Conservation (phyloP, 2,113 vertebrate species). For the Polyodon spathula region DNA sequence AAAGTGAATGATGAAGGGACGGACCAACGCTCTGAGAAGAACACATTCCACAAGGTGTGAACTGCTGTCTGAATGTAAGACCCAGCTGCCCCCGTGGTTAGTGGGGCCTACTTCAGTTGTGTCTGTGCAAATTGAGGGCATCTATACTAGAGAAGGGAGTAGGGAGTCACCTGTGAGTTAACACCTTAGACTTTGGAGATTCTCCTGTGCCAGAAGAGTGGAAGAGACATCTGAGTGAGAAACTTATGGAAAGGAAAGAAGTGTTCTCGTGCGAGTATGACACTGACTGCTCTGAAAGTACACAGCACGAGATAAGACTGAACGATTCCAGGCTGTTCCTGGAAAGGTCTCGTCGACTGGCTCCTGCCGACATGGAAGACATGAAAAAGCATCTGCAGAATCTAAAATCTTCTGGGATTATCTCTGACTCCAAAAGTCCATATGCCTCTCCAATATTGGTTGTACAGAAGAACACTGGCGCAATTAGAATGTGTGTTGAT, state of each 20-base stretch:
- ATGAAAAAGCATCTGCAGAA: slow-evolving; percentile 8
- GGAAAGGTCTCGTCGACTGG: slow-evolving; percentile 6
- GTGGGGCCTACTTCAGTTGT: slow-evolving; percentile 18
- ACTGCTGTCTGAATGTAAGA: background rate
- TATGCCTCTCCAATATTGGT: background rate
- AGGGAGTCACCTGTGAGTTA: too few species aligned
- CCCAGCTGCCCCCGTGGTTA: slow-evolving; percentile 10
- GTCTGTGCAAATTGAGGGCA: slow-evolving; percentile 15
- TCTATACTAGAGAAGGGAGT: too few species aligned
- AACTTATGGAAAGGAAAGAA: too few species aligned
- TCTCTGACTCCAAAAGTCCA: slow-evolving; percentile 1
- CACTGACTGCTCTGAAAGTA: too few species aligned
- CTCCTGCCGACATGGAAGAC: slow-evolving; percentile 12
- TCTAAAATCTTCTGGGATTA: background rate
- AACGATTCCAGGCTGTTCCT: slow-evolving; percentile 12
- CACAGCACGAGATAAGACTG: slow-evolving; percentile 15
- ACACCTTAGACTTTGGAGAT: background rate
- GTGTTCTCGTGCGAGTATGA: too few species aligned
- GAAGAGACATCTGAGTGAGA: background rate
- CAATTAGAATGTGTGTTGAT: slow-evolving; percentile 13
- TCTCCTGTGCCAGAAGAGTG: background rate
- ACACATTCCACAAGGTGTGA: slow-evolving; percentile 18
- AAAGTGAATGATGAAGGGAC: slow-evolving; percentile 20
- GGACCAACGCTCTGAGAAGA: slow-evolving; percentile 6
- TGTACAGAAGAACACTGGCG: slow-evolving; percentile 2